Base-by-base conservation (phyloP, 1,140 invertebrate genomes). In the Zaprionus taronus region DNA sequence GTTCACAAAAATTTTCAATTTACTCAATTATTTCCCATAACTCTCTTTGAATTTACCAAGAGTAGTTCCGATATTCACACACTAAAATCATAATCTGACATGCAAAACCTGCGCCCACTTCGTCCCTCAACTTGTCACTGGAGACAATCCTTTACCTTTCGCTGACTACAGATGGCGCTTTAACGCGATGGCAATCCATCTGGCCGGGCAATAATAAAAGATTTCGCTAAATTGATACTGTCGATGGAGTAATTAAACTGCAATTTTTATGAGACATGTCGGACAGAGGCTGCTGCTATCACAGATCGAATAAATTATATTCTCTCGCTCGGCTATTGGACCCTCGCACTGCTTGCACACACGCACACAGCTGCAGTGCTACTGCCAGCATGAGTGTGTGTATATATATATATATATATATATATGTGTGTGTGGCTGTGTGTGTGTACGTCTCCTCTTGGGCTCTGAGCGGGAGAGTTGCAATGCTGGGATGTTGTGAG, bases 161-260 rank as follows among this genome's bases (percentile, higher is more conserved):
- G 67, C 77, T 71, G 83, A 78, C 83, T 86, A 86, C 84, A 87
- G 84, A 89, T 87, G 84, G 75, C 84, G 84, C 85, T 87, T 87
- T 87, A 90, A 91, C 83, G 80, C 80, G 79, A 91, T 82, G 82
- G 80, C 90, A 86, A 92, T 92, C 87, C 91, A 92, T 92, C 91
- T 92, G 67, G 56, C 65, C 56, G 41, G 20, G 57, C 64, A 58
- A 83, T 91, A 91, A 91, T 87, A 92, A 92, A 91, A 91, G 90
- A 91, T 91, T 91, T 91, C 83, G 81, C 83, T 91, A 90, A 91
- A 91, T 85, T 89, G 91, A 92, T 92, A 92, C 86, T 92, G 91
- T 92, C 91, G 91, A 92, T 92, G 86, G 86, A 92, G 91, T 92
- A 92, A 92, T 92, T 92, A 92, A 92, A 92, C 71, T 91, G 91